Conservation (phyloP, 1,140 invertebrate genomes). For the Panagrolaimus sp. region DNA sequence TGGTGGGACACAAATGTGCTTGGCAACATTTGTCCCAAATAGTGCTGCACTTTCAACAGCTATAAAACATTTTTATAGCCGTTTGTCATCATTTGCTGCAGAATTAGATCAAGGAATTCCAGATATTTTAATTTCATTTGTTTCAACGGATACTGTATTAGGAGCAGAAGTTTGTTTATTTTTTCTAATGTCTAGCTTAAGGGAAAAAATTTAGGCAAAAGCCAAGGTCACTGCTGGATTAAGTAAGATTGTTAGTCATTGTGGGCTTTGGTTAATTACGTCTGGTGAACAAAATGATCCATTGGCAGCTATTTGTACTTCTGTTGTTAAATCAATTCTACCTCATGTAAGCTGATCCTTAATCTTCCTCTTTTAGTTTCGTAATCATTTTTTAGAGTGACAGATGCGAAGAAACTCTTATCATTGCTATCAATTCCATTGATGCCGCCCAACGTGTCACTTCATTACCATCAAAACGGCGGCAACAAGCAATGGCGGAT, state of each 20-base stretch:
- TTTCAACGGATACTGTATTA: constrained; percentile 18
- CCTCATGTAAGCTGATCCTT: constrained; percentile 19
- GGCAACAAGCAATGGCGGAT: constrained; percentile 23
- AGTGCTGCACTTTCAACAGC: constrained; percentile 24
- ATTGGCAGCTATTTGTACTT: constrained; percentile 22
- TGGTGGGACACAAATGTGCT: constrained; percentile 24
- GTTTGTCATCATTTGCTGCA: constrained; percentile 31
- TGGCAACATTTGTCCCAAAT: constrained; percentile 25
- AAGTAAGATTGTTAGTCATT: constrained; percentile 24
- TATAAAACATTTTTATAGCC: constrained; percentile 43
- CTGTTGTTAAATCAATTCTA: constrained; percentile 28
- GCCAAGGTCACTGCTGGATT: constrained; percentile 22
- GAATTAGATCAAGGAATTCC: constrained; percentile 50
- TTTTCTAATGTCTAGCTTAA: not conserved
- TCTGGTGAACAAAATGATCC: constrained; percentile 42
- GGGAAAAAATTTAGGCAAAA: constrained; percentile 22
- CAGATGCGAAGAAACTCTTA: constrained; percentile 22
- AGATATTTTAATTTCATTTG: constrained; percentile 45
- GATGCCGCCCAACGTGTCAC: constrained; percentile 9
- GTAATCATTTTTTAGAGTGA: constrained; percentile 14
- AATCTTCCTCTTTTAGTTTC: too few species aligned
- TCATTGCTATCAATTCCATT: constrained; percentile 26
- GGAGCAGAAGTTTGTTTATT: not conserved
- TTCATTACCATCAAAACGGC: not conserved
- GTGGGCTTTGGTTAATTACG: constrained; percentile 42